Percentiles rank a stretch among this genome's conserved stretches.
Conservation (phyloP, 2,797 vertebrate species). For the Adelosebastes latens region DNA sequence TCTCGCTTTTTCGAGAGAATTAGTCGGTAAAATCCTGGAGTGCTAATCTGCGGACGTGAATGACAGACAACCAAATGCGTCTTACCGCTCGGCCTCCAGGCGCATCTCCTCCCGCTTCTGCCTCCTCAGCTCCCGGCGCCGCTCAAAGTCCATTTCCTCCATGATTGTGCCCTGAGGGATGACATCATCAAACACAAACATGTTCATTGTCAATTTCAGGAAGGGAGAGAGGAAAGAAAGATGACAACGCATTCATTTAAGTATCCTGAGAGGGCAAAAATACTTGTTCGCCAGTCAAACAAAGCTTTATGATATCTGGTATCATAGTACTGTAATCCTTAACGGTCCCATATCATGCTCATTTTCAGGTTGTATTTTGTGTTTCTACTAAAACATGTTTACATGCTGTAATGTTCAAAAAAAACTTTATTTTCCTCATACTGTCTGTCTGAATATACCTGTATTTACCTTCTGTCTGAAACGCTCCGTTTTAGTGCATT, state of each 20-base stretch:
- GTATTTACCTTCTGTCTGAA: rapidly evolving
- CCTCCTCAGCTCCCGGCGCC: constrained; percentile 95
- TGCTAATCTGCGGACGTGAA: background rate
- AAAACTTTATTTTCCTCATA: no score
- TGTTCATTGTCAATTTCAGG: constrained; percentile 38
- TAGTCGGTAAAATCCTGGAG: background rate
- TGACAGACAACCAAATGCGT: background rate
- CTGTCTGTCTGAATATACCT: no score
- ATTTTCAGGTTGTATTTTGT: background rate
- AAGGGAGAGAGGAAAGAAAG: background rate
- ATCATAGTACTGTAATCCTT: background rate
- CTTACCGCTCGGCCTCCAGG: constrained; percentile 94
- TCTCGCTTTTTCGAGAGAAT: constrained; percentile 13
- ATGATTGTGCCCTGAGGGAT: constrained; percentile 83
- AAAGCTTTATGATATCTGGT: background rate
- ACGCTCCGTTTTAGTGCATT: no score
- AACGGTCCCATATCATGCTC: background rate
- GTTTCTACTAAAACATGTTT: background rate
- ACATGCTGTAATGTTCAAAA: no score
- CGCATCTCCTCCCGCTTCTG: constrained; percentile 99
- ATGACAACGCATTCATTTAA: background rate
- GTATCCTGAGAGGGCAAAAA: background rate
- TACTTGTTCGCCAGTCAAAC: background rate
- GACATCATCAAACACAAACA: constrained; percentile 67
- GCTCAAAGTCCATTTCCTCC: constrained; percentile 97